Evolutionary conservation across 2,113 vertebrate species (phyloP).

Genomic region (Eupsittula cactorum): DNA sequence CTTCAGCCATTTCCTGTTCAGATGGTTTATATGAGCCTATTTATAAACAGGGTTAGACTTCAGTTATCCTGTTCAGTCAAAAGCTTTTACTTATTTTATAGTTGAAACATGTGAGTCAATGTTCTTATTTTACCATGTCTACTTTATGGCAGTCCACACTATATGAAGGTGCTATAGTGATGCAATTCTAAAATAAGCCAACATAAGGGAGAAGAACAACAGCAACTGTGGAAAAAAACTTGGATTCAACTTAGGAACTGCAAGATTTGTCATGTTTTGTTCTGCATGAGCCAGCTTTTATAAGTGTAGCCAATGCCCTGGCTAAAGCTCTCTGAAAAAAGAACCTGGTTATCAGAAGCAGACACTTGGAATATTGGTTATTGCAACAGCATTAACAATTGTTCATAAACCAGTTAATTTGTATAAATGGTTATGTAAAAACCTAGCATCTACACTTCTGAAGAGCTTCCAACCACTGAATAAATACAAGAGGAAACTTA

Average conservation of each 20-base stretch:
- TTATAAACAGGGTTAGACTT: not conserved
- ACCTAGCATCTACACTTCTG: not conserved
- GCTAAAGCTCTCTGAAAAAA: not conserved
- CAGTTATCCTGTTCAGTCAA: not conserved
- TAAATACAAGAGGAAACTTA: not conserved
- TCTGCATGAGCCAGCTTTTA: not conserved
- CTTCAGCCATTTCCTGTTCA: slow-evolving; percentile 84
- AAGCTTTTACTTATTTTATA: not conserved
- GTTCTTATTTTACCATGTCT: not conserved
- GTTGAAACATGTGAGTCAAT: not conserved
- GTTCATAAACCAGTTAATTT: not conserved
- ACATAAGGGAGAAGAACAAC: not conserved
- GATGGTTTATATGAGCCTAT: slow-evolving; percentile 87
- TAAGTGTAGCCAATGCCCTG: not conserved
- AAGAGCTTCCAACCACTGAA: not conserved
- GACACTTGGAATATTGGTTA: not conserved
- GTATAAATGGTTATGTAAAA: not conserved
- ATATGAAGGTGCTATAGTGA: not conserved
- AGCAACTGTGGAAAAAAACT: not conserved
- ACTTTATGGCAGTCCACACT: not conserved
- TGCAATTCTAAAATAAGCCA: not conserved
- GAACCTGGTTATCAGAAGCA: not conserved
- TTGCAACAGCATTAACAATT: not conserved
- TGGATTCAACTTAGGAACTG: not conserved
- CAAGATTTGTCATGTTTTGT: not conserved